Conservation (phyloP, 2,888 invertebrate genomes). For the Diplazon laetatorius region DNA sequence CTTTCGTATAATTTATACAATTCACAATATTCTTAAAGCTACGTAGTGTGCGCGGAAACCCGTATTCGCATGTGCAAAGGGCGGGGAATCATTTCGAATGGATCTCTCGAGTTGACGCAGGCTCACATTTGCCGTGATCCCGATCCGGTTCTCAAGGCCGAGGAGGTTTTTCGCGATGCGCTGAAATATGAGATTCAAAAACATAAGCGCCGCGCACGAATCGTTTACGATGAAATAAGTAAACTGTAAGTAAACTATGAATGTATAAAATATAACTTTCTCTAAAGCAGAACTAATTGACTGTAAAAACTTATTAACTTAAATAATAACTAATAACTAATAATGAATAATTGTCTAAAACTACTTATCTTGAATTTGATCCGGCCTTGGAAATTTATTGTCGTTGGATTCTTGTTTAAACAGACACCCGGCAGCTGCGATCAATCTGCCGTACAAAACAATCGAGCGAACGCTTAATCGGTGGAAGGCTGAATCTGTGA, state of each 20-base stretch:
- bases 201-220: neutral
- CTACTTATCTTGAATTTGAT: neutral
- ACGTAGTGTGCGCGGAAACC: neutral
- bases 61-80: neutral
- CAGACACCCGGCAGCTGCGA: neutral
- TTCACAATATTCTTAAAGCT: neutral
- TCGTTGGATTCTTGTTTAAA: neutral
- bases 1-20: too few relatives aligned
- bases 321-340: neutral
- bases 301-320: neutral
- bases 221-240: constrained; percentile 1
- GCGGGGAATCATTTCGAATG: neutral
- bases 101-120: neutral
- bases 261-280: neutral
- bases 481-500: constrained; percentile 1
- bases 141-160: neutral
- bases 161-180: neutral
- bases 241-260: neutral
- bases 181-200: neutral
- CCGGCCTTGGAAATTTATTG: neutral
- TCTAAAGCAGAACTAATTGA: neutral
- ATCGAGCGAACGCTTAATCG: neutral
- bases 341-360: neutral
- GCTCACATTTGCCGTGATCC: neutral
- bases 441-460: neutral